Base-by-base conservation (phyloP, 2,113 vertebrate species). In the Hippoglossus stenolepis region DNA sequence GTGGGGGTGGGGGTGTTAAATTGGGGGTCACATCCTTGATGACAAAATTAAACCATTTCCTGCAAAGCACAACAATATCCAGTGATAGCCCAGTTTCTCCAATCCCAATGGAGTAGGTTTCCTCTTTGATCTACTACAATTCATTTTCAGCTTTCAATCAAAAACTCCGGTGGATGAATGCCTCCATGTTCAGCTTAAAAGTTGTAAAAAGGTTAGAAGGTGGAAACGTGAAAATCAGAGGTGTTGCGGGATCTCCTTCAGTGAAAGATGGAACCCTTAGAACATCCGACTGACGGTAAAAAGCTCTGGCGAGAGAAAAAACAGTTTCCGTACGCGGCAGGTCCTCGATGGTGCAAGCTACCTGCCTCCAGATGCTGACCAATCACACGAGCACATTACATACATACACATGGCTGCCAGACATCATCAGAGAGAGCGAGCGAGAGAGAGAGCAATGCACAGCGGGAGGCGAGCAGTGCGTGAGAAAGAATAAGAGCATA, bases 291-390 rank as follows among this genome's bases (percentile, higher is more conserved):
- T 26, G 47, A 73, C n/a, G 57, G 70, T 70, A 70, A 87, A 64
- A 77, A 89, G 67, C 72, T 77, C 78, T 26, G 68, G 77, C 14
- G 58, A 80, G 67, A 38, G 54, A 65, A 65, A 65, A 65, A 80
- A 88, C 73, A 10, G 40, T 69, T 89, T 90, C 84, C 76, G 65
- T 69, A 76, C 75, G 87, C 69, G 24, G 76, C 59, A 75, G 74
- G 70, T 92, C 75, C 82, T 71, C 43, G n/a, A 81, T 70, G 85
- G 40, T 74, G 77, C 74, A 59, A 77, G 66, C 84, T 89, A 90
- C 86, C 87, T 91, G 85, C 66, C 73, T 82, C 84, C 89, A 88
- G 90, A 90, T 89, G 90, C 90, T 80, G 79, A 85, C 79, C 85
- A 82, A 81, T 74, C 79, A 40, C 85, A 82, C 53, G 0, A 75